Evolutionary conservation across 2,797 vertebrate species (phyloP).

Genomic region (Lutjanus argentimaculatus): DNA sequence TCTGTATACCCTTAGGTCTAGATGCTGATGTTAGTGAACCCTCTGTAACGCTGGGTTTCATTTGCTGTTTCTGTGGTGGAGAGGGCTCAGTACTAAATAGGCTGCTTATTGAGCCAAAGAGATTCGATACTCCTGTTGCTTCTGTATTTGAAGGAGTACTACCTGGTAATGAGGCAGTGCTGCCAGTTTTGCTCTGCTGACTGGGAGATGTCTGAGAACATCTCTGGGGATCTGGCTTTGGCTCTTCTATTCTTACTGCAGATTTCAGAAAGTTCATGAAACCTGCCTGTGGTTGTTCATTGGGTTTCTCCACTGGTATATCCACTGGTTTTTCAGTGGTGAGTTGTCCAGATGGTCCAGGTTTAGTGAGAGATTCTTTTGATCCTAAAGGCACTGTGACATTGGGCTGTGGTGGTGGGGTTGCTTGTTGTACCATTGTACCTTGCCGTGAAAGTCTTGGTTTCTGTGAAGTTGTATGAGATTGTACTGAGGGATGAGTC

Average conservation of each 20-base stretch:
- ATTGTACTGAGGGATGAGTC: conserved; percentile 55
- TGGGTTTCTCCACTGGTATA: conserved; percentile 63
- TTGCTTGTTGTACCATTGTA: conserved; percentile 78
- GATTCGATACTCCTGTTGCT: conserved; percentile 83
- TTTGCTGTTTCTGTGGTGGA: conserved; percentile 70
- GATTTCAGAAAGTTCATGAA: conserved; percentile 92
- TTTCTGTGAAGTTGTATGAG: conserved; percentile 72
- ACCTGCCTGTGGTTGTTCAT: conserved; percentile 85
- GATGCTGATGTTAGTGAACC: conserved; percentile 61
- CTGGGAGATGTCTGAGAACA: conserved; percentile 48
- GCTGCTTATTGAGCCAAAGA: conserved; percentile 90
- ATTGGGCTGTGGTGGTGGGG: conserved; percentile 57
- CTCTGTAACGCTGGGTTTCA: conserved; percentile 70
- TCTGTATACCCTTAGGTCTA: conserved; percentile 76
- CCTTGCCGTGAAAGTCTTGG: conserved; percentile 82
- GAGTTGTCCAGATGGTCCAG: conserved; percentile 53
- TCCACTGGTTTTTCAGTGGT: conserved; percentile 66
- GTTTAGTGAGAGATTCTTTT: conserved; percentile 80
- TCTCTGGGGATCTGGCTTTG: conserved; percentile 69
- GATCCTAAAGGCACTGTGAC: conserved; percentile 80
- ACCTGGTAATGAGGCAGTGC: conserved; percentile 57
- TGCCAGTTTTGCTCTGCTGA: conserved; percentile 67
- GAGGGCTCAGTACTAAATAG: conserved; percentile 88
- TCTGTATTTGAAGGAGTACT: conserved; percentile 82
- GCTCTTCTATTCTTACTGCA: conserved; percentile 85